phyloP scores from a whole-genome alignment of 1,140 invertebrate genomes.

The Euborellia annulipes region DNA sequence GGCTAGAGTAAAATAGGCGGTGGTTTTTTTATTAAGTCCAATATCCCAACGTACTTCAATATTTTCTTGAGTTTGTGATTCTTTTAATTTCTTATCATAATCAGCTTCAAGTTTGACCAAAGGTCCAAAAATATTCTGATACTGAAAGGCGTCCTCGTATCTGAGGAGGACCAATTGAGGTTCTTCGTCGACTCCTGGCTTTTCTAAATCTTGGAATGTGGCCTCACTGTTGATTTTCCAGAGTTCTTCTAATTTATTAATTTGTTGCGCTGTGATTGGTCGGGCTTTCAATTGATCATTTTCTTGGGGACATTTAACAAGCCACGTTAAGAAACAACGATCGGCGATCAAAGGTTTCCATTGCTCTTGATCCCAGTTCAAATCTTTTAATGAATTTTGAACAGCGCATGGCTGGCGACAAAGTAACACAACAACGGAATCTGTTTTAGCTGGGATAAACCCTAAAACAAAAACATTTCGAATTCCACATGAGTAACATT shows the following conservation, averaged over 20 bases:
- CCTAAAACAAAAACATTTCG: conserved; percentile 96
- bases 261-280: conserved; percentile 92
- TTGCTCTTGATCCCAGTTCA: conserved; percentile 98
- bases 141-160: conserved; percentile 98
- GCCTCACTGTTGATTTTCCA: conserved; percentile 98
- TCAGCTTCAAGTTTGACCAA: conserved; percentile 95
- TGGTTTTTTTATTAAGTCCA: conserved; percentile 94
- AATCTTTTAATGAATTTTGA: conserved; percentile 90
- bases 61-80: conserved; percentile 96
- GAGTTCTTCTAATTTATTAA: conserved; percentile 93
- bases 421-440: conserved; percentile 95
- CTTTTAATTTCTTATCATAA: conserved; percentile 95
- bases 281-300: conserved; percentile 88
- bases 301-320: conserved; percentile 91
- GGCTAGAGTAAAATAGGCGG: conserved; percentile 93
- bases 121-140: conserved; percentile 96
- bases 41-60: conserved; percentile 98
- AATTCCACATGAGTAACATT: conserved; percentile 97
- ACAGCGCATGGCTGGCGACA: conserved; percentile 96
- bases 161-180: conserved; percentile 84
- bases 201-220: conserved; percentile 93
- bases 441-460: conserved; percentile 97
- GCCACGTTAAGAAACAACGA: conserved; percentile 87
- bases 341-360: conserved; percentile 98
- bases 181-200: conserved; percentile 93